Conservation (phyloP, 1,140 invertebrate genomes). For the Drosophila melanogaster region DNA sequence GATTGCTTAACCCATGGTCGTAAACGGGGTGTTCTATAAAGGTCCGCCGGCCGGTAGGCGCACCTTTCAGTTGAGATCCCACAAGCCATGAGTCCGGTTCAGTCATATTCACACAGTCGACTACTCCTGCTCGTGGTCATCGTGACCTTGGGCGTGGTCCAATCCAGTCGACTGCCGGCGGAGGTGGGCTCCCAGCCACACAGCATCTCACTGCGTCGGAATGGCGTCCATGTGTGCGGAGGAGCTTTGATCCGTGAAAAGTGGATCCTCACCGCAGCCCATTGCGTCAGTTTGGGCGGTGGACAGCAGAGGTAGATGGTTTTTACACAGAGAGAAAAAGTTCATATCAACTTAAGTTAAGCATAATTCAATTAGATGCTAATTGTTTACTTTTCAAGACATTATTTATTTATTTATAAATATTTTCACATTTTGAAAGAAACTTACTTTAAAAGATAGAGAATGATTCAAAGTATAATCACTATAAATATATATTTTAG, state of each 20-base stretch:
- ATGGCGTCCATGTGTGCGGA: constrained; percentile 61
- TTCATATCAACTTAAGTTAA: not conserved
- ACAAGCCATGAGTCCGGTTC: constrained; percentile 19
- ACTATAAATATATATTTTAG: no score
- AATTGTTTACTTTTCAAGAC: no score
- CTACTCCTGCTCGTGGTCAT: constrained; percentile 6
- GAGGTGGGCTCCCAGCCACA: constrained; percentile 68
- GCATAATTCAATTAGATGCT: not conserved
- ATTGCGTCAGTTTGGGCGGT: constrained; percentile 59
- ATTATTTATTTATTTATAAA: no score
- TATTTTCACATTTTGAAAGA: no score
- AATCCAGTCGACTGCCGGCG: constrained; percentile 9
- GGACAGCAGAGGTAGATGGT: constrained; percentile 64
- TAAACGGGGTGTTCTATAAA: constrained; percentile 39
- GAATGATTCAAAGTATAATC: no score
- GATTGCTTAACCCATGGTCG: constrained; percentile 22
- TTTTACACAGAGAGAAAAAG: not conserved
- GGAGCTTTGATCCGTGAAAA: constrained; percentile 43
- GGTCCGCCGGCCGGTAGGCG: not conserved
- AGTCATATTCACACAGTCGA: not conserved
- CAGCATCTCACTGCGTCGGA: constrained; percentile 60
- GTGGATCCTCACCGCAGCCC: constrained; percentile 61
- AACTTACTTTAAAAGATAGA: no score
- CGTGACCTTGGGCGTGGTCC: not conserved
- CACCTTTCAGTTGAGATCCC: constrained; percentile 15